Conservation (phyloP, 2,113 vertebrate genomes). For the Petaurus breviceps region DNA sequence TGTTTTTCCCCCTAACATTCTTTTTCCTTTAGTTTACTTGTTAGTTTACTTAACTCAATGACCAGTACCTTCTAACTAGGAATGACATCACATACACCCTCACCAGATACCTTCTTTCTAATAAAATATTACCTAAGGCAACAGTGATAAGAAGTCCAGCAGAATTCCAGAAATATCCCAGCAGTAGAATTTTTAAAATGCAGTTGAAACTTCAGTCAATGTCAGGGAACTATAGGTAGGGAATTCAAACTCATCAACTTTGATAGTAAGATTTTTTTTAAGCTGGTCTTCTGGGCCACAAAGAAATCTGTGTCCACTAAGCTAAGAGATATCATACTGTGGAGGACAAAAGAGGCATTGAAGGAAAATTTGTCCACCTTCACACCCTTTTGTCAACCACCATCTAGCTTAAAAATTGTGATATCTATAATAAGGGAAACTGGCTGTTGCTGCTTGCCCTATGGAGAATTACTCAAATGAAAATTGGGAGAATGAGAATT, state of each 20-base stretch:
- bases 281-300: background rate
- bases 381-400: background rate
- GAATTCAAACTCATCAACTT: background rate
- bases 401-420: background rate
- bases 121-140: background rate
- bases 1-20: background rate
- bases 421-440: background rate
- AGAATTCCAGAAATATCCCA: background rate
- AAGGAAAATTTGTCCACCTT: background rate
- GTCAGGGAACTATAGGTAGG: background rate
- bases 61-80: background rate
- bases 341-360: background rate
- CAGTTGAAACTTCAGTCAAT: background rate
- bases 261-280: background rate
- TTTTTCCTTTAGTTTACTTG: background rate
- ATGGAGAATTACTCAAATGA: conserved; percentile 31
- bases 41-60: background rate
- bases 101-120: background rate
- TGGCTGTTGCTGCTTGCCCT: background rate
- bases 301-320: background rate
- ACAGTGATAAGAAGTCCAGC: background rate
- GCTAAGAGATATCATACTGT: background rate
- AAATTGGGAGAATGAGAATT: conserved; percentile 20
- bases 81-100: background rate
- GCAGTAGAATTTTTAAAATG: background rate